A percentile compares a stretch with the other conserved stretches of the same genome.
phyloP scores from a whole-genome alignment of 2,113 vertebrate genomes.

The Tenebrosternarchus preto region DNA sequence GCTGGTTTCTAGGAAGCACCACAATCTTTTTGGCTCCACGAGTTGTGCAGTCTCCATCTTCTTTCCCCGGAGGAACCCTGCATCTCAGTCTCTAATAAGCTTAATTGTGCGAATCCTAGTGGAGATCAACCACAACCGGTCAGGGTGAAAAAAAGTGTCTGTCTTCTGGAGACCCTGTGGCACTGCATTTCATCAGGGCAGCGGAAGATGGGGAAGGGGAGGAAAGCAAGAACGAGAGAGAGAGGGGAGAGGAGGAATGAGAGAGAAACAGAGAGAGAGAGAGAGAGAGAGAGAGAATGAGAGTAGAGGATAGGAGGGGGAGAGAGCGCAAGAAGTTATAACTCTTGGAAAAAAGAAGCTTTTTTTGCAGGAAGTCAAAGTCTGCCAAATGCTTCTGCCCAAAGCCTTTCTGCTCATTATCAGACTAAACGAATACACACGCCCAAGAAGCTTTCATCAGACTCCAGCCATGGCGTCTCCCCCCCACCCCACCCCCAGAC shows the following conservation, averaged over 20 bases:
- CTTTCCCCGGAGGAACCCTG: neutral
- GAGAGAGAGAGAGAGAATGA: constrained; percentile 4
- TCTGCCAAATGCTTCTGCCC: constrained; percentile 83
- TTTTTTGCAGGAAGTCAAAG: constrained; percentile 82
- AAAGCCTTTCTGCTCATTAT: constrained; percentile 86
- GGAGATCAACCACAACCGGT: constrained; percentile 80
- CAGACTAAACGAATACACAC: constrained; percentile 80
- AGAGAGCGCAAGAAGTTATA: constrained; percentile 48
- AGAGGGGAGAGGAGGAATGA: no score
- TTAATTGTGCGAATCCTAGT: constrained; percentile 82
- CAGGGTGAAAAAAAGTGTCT: constrained; percentile 73
- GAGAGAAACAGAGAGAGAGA: constrained; percentile 51
- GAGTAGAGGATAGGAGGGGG: constrained; percentile 30
- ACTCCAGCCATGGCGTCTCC: constrained; percentile 71
- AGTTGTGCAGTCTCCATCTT: neutral
- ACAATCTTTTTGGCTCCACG: no score
- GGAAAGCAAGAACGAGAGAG: constrained; percentile 19
- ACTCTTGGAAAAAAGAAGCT: constrained; percentile 34
- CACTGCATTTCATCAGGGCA: constrained; percentile 55
- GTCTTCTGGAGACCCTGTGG: constrained; percentile 72
- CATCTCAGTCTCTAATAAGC: constrained; percentile 66
- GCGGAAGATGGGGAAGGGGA: constrained; percentile 52
- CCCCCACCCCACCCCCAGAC: constrained; percentile 69
- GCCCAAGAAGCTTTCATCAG: constrained; percentile 80
- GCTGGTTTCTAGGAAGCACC: no score